phyloP scores from a whole-genome alignment of 2,797 vertebrate genomes.

The Aphelocoma californica region DNA sequence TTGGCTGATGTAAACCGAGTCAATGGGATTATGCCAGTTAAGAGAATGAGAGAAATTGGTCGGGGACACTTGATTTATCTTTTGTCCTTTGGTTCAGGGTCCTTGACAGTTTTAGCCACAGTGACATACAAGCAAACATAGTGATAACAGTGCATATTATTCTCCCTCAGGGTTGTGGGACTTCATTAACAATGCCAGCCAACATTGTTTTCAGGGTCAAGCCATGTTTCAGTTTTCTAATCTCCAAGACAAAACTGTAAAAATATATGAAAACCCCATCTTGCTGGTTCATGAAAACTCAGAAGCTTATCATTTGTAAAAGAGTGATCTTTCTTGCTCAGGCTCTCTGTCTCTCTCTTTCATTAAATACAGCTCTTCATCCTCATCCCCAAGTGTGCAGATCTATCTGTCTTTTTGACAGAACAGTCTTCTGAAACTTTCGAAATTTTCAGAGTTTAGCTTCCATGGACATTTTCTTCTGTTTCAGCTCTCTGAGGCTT shows the following conservation, averaged over 20 bases:
- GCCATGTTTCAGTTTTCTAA: neutral
- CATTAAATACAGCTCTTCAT: neutral
- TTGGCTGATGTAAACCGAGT: neutral
- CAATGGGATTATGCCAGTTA: neutral
- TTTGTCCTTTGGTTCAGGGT: neutral
- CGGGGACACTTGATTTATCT: neutral
- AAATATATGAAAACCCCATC: neutral
- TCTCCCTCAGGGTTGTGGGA: neutral
- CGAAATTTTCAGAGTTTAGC: neutral
- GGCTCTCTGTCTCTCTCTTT: neutral
- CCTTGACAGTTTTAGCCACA: neutral
- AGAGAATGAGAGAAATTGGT: neutral
- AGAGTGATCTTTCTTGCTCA: neutral
- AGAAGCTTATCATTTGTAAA: neutral
- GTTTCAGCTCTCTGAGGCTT: neutral
- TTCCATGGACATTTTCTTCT: neutral
- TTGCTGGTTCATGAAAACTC: neutral
- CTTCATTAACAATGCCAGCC: neutral
- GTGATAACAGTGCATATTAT: neutral
- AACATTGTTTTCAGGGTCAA: neutral
- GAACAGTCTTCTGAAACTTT: neutral
- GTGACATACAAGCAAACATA: neutral
- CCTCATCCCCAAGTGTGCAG: neutral
- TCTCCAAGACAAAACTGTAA: neutral
- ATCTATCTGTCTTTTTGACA: neutral